phyloP scores from a whole-genome alignment of 2,888 invertebrate species.

The Drosophila siamana region DNA sequence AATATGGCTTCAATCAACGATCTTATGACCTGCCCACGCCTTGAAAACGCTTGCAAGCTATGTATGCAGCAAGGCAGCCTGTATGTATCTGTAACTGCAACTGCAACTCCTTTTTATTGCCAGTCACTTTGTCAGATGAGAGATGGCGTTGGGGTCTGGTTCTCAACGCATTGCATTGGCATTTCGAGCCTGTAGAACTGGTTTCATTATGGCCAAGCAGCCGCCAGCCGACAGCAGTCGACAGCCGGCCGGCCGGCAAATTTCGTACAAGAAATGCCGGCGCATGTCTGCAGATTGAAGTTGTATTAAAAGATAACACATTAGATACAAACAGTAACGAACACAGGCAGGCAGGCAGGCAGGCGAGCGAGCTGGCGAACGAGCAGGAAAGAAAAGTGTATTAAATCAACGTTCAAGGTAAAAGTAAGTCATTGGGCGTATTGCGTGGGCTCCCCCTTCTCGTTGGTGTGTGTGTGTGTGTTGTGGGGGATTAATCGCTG shows the following conservation, averaged over 20 bases:
- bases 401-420: slow-evolving; percentile 54
- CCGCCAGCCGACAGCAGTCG: slow-evolving; percentile 3
- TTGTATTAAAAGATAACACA: slow-evolving; percentile 77
- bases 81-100: slow-evolving; percentile 20
- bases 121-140: slow-evolving; percentile 31
- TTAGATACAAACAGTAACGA: slow-evolving; percentile 47
- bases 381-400: slow-evolving; percentile 51
- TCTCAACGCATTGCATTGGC: slow-evolving; percentile 36
- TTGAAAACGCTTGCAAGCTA: slow-evolving; percentile 27
- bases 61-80: not conserved
- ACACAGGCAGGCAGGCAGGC: not conserved
- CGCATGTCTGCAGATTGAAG: slow-evolving; percentile 72
- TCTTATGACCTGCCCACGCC: slow-evolving; percentile 64
- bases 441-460: slow-evolving; percentile 43
- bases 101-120: slow-evolving; percentile 58
- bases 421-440: slow-evolving; percentile 78
- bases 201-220: slow-evolving; percentile 45
- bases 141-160: slow-evolving; percentile 23
- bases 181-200: slow-evolving; percentile 57
- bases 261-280: slow-evolving; percentile 52
- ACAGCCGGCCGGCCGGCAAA: slow-evolving; percentile 65
- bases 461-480: slow-evolving; percentile 11
- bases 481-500: slow-evolving; percentile 56
- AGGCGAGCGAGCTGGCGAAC: no score
- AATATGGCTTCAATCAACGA: slow-evolving; percentile 69